Evolutionary conservation across 2,888 invertebrate species (phyloP).

Genomic region (Matsumyia berberina): DNA sequence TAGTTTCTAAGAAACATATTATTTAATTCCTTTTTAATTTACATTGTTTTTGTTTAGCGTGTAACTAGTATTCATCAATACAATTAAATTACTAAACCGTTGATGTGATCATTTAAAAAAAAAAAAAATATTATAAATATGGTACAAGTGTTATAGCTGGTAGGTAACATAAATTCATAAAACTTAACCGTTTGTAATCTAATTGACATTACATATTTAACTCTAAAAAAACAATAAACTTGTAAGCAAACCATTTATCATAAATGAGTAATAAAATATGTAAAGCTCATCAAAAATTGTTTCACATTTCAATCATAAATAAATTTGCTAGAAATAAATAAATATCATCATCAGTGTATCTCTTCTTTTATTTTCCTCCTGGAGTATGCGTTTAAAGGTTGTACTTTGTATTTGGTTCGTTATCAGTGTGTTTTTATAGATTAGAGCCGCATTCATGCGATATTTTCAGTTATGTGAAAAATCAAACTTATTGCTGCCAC

Average conservation of each 20-base stretch:
- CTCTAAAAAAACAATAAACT: conserved; percentile 21
- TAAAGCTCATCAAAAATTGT: conserved; percentile 22
- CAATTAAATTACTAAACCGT: conserved; percentile 56
- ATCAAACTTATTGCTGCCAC: too few relatives aligned
- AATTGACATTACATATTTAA: conserved; percentile 52
- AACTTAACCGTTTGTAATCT: conserved; percentile 35
- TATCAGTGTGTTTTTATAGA: not conserved
- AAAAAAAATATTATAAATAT: conserved; percentile 48
- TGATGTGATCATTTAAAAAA: conserved; percentile 64
- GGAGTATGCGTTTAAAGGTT: not conserved
- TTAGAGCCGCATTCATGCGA: not conserved
- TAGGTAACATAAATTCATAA: conserved; percentile 42
- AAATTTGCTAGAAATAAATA: conserved; percentile 64
- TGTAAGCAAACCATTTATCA: conserved; percentile 30
- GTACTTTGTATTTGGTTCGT: not conserved
- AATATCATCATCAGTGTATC: conserved; percentile 8
- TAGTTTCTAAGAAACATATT: conserved; percentile 39
- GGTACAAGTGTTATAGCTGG: conserved; percentile 54
- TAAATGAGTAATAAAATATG: conserved; percentile 13
- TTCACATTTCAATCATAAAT: conserved; percentile 36
- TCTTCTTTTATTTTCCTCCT: not conserved
- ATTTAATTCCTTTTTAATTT: conserved; percentile 32
- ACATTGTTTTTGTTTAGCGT: conserved; percentile 43
- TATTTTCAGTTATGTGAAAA: too few relatives aligned
- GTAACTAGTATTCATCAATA: conserved; percentile 44